phyloP scores from a whole-genome alignment of 2,888 invertebrate genomes.

The Pristionchus exspectatus region DNA sequence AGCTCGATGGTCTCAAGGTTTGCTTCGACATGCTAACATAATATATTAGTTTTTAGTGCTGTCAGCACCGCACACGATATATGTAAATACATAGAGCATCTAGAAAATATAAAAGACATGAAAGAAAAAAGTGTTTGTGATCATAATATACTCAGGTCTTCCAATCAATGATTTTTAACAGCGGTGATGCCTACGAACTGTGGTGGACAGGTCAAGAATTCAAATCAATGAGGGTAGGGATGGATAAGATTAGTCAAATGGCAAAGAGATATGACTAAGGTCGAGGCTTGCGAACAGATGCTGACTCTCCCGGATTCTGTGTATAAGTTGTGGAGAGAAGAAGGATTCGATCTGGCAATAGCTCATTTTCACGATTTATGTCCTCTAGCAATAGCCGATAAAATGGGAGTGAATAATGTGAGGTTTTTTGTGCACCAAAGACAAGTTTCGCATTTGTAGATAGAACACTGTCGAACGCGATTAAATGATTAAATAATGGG shows the following conservation, averaged over 20 bases:
- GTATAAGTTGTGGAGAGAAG: slow-evolving; percentile 59
- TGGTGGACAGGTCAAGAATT: slow-evolving; percentile 79
- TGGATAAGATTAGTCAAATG: neutral
- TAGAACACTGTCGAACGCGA: neutral
- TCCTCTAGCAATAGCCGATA: slow-evolving; percentile 74
- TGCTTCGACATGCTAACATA: neutral
- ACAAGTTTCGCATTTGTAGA: neutral
- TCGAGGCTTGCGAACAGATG: slow-evolving; percentile 78
- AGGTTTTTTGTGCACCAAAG: neutral
- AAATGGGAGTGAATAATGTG: slow-evolving; percentile 71
- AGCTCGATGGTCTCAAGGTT: slow-evolving; percentile 76
- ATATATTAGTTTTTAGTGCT: neutral
- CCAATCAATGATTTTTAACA: slow-evolving; percentile 77
- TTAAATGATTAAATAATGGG: neutral
- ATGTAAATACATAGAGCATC: neutral
- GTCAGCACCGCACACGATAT: too few species aligned
- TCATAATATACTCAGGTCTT: slow-evolving; percentile 67
- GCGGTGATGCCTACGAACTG: slow-evolving; percentile 76
- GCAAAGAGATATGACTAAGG: neutral
- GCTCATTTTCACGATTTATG: slow-evolving; percentile 78
- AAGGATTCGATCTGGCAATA: slow-evolving; percentile 76
- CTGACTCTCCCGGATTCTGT: slow-evolving; percentile 57
- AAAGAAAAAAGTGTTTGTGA: neutral
- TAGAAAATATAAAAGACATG: neutral
- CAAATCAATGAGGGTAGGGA: slow-evolving; percentile 71